Percentiles rank a stretch among this genome's conserved stretches.
These are phyloP conservation scores for Paramisgurnus dabryanus DNA, from an alignment of 2,113 vertebrate species.

Conservation along the genomic window DNA sequence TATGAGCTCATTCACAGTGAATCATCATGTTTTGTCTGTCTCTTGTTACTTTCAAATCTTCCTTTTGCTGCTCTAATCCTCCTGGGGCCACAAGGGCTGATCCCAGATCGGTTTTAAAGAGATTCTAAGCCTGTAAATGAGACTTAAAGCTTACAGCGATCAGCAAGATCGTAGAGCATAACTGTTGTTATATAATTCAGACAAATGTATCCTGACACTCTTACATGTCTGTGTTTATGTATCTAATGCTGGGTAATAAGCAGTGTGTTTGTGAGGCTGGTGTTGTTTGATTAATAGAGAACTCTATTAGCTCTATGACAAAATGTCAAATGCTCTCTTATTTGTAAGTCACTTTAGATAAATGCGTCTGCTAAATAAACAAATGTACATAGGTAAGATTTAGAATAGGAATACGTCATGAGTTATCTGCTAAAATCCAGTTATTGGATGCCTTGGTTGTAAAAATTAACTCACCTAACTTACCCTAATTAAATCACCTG, in stretches of 20 bases:
- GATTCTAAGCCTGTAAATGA: slow-evolving; percentile 37
- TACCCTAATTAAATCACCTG: too few species aligned
- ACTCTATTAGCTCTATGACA: too few species aligned
- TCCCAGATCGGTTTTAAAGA: slow-evolving; percentile 40
- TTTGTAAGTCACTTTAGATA: too few species aligned
- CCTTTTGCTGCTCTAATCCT: slow-evolving; percentile 32
- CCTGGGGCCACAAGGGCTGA: slow-evolving; percentile 8
- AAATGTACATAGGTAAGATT: too few species aligned
- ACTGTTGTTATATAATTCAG: slow-evolving; percentile 21
- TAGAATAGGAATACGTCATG: too few species aligned
- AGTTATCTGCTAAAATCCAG: too few species aligned
- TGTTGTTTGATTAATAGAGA: background rate
- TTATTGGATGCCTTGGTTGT: too few species aligned
- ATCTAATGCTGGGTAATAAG: background rate
- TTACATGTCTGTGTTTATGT: background rate
- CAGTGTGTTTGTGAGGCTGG: background rate
- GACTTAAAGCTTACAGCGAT: slow-evolving; percentile 14
- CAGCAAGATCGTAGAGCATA: slow-evolving; percentile 28
- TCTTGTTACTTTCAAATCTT: slow-evolving; percentile 37
- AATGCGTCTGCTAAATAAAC: too few species aligned
- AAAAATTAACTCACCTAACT: too few species aligned
- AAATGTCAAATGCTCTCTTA: too few species aligned
- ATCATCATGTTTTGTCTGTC: slow-evolving; percentile 36
- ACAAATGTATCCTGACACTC: background rate
- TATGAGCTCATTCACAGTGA: slow-evolving; percentile 15